Evolutionary conservation across 2,113 vertebrate genomes (phyloP), one percentile per base, ranked within the genome.

Genomic region (Sardina pilchardus): DNA sequence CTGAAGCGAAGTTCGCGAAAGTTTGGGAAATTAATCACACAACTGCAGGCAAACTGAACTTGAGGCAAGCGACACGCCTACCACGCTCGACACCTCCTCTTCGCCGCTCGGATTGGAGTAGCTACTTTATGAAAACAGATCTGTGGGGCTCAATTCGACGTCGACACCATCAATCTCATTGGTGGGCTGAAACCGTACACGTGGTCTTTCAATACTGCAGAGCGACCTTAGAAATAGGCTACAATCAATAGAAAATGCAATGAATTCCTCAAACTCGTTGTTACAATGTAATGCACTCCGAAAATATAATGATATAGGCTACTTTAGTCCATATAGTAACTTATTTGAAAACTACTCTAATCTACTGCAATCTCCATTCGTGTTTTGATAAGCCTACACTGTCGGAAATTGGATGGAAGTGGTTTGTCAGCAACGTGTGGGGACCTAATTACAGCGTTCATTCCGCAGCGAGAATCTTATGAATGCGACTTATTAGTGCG

Each of bases 111-210:
- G 59, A 93, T 94, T 95, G 91, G 90, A 10, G 82, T 0, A 24
- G 14, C 9, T 24, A 30, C 12, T 45, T 56, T 42, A 84, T 48
- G 83, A 24, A 36, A 83, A 85, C 0, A 82, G 34, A 82, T 42
- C 14, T 36, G 19, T 24, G 44, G 12, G 0, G 24, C 45, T 3
- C 87, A 16, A 93, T 93, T 94, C 88, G 93, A 59, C 86, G 0
- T 0, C 0, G 8, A 0, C 43, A 44, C 84, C 78, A 89, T 85
- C 92, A 26, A 63, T 93, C 83, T 89, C 39, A 17, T 44, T 36
- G 50, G 91, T 90, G 94, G 94, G 92, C 91, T 90, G 94, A 88
- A 91, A 91, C 90, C 83, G 90, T 94, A 95, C 97, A 97, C 96
- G 96, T 97, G 97, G 94, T 95, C 91, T 95, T 91, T 92, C 88